Evolutionary conservation across 2,888 invertebrate genomes (phyloP).

Genomic region (Pharmacophagus antenor): DNA sequence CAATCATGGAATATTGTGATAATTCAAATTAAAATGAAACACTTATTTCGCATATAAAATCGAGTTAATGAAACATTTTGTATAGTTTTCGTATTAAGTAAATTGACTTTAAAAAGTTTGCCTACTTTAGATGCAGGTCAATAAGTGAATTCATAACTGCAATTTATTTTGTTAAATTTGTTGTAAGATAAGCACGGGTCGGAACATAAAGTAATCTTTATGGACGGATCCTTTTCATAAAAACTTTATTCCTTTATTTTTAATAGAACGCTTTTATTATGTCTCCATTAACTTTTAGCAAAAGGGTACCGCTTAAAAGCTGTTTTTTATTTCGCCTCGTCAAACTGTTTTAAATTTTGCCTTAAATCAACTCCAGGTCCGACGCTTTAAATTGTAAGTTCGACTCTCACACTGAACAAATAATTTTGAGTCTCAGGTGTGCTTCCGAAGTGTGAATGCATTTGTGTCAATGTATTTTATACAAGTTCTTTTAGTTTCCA

Average conservation of each 20-base stretch:
- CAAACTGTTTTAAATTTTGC: not conserved
- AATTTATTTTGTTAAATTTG: slow-evolving; percentile 16
- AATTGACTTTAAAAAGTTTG: slow-evolving; percentile 6
- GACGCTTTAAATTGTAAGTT: not conserved
- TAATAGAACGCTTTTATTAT: not conserved
- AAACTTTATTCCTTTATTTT: slow-evolving; percentile 5
- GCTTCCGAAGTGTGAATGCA: not conserved
- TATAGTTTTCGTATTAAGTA: not conserved
- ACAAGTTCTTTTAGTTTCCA: not conserved
- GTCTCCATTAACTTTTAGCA: not conserved
- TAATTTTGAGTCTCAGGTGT: slow-evolving; percentile 1
- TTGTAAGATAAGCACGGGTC: slow-evolving; percentile 8
- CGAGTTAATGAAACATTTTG: too few relatives aligned
- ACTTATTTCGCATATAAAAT: too few relatives aligned
- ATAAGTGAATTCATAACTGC: slow-evolving; percentile 20
- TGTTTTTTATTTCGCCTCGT: too few relatives aligned
- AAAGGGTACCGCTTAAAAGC: not conserved
- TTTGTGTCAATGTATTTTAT: not conserved
- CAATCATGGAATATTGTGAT: too few relatives aligned
- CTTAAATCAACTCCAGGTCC: not conserved
- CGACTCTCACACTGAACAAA: not conserved
- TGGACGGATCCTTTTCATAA: slow-evolving; percentile 20
- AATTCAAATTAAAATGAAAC: too few relatives aligned
- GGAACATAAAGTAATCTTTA: slow-evolving; percentile 10
- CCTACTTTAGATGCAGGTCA: slow-evolving; percentile 26